A percentile compares a stretch with the other conserved stretches of the same genome.
These are phyloP conservation scores for Troides aeacus DNA, from an alignment of 2,888 invertebrate species.

Conservation along the genomic window DNA sequence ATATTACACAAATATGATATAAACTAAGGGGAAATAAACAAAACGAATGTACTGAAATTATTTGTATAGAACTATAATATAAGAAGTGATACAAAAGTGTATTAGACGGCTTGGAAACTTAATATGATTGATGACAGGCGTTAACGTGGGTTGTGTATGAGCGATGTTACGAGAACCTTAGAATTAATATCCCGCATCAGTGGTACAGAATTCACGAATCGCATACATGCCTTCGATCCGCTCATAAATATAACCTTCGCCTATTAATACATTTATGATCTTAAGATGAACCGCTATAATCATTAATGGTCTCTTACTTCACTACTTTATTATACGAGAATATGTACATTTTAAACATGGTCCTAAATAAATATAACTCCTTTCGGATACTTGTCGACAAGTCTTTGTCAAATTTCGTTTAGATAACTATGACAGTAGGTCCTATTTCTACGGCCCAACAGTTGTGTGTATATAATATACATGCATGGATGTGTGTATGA, in stretches of 20 bases:
- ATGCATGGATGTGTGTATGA: not conserved
- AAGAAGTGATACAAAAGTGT: constrained; percentile 10
- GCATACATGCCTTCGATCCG: constrained; percentile 9
- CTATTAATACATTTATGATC: not conserved
- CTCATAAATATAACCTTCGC: not conserved
- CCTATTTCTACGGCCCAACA: too few relatives aligned
- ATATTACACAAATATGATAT: too few relatives aligned
- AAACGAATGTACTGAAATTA: not conserved
- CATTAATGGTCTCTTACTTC: too few relatives aligned
- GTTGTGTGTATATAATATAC: not conserved
- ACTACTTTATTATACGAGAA: too few relatives aligned
- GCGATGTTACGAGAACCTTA: constrained; percentile 22
- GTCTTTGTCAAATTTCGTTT: too few relatives aligned
- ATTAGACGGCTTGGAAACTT: constrained; percentile 18
- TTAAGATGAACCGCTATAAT: too few relatives aligned
- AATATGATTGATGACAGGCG: constrained; percentile 24
- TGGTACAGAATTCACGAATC: constrained; percentile 18
- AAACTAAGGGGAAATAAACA: not conserved
- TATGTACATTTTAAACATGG: too few relatives aligned
- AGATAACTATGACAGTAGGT: too few relatives aligned
- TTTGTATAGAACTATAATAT: not conserved
- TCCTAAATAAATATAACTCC: too few relatives aligned
- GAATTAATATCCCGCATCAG: constrained; percentile 24
- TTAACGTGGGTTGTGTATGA: constrained; percentile 24
- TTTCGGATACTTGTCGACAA: too few relatives aligned